Evolutionary conservation across 2,797 vertebrate genomes (phyloP).

Genomic region (Schizothorax lantsangensis): DNA sequence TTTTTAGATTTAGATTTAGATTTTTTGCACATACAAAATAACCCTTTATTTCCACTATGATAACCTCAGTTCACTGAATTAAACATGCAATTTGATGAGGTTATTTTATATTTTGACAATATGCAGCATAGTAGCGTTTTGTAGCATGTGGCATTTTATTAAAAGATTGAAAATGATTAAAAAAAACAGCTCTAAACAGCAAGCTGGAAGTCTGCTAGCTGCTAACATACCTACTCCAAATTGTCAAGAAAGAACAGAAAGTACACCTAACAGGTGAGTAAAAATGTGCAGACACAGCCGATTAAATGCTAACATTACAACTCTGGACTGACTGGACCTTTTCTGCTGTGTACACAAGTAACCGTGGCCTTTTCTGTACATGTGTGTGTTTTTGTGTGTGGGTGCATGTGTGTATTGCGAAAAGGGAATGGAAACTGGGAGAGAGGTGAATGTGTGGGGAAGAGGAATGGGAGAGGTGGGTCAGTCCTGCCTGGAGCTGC

Average conservation of each 20-base stretch:
- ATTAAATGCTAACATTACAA: constrained; percentile 25
- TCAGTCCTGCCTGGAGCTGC: constrained; percentile 65
- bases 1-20: background rate
- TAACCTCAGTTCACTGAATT: background rate
- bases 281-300: constrained; percentile 13
- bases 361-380: constrained; percentile 29
- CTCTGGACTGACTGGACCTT: constrained; percentile 32
- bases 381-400: constrained; percentile 20
- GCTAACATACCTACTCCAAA: background rate
- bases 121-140: background rate
- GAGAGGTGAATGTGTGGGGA: constrained; percentile 50
- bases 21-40: background rate
- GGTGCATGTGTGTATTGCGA: constrained; percentile 17
- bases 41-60: background rate
- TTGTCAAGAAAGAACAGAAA: background rate
- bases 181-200: background rate
- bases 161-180: background rate
- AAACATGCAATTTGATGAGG: background rate
- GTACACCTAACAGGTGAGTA: background rate
- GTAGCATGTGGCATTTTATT: background rate
- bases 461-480: constrained; percentile 53
- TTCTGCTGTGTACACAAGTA: constrained; percentile 29
- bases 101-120: background rate
- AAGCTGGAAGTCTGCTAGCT: background rate
- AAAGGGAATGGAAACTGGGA: constrained; percentile 54